Conservation (phyloP, 2,113 vertebrate species). For the Picathartes gymnocephalus region DNA sequence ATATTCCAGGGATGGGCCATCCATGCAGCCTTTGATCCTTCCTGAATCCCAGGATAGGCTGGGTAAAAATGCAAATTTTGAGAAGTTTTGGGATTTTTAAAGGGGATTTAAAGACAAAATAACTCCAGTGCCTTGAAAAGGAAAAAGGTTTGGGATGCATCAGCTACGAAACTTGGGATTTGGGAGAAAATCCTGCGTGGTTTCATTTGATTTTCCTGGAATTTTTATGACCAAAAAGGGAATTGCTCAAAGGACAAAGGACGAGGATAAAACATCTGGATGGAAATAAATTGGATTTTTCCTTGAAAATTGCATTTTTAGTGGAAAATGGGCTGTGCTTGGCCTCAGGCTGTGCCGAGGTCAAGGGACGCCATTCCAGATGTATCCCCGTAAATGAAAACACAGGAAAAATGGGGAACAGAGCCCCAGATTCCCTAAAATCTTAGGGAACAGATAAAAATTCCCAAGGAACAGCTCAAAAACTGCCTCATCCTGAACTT, state of each 20-base stretch:
- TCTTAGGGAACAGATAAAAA: conserved; percentile 44
- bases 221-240: neutral
- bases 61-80: neutral
- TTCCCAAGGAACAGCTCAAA: neutral
- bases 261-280: neutral
- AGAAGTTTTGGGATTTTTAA: neutral
- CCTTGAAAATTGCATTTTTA: neutral
- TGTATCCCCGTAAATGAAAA: conserved; percentile 14
- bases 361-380: neutral
- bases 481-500: conserved; percentile 78
- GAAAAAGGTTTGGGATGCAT: neutral
- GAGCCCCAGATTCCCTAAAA: conserved; percentile 20
- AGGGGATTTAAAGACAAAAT: neutral
- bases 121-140: neutral
- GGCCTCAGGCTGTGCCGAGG: rapidly evolving
- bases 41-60: neutral
- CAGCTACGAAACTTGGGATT: neutral
- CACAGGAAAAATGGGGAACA: conserved; percentile 29
- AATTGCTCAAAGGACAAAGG: neutral
- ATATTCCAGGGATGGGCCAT: neutral
- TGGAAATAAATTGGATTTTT: neutral
- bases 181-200: neutral
- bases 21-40: neutral
- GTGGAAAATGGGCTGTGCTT: neutral
- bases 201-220: neutral